These are phyloP conservation scores for Urocyon cinereoargenteus DNA, from an alignment of 2,797 vertebrate species.

Conservation along the genomic window DNA sequence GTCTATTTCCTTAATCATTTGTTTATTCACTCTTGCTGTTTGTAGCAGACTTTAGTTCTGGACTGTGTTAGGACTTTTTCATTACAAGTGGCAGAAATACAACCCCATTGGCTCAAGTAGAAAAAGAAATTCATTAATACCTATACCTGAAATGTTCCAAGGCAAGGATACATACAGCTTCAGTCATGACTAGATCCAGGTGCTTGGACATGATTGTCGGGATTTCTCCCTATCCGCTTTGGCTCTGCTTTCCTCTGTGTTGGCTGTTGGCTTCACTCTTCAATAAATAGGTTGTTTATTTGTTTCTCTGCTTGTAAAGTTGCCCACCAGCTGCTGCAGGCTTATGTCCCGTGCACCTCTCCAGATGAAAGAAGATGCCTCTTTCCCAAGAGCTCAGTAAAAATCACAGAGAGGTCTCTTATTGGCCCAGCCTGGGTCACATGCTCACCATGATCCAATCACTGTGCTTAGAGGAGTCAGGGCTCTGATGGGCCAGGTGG, in stretches of 20 bases:
- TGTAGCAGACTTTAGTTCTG: background rate
- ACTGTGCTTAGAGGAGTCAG: background rate
- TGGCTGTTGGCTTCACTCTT: background rate
- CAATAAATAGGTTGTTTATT: background rate
- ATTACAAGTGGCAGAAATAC: background rate
- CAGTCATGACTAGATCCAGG: background rate
- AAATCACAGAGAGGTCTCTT: conserved; percentile 25
- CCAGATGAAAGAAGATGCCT: background rate
- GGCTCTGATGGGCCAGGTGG: background rate
- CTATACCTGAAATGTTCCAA: background rate
- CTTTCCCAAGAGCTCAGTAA: background rate
- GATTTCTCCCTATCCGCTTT: background rate
- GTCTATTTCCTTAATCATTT: background rate
- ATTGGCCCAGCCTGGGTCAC: background rate
- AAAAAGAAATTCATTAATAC: background rate
- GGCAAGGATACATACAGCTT: background rate
- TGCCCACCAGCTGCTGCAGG: background rate
- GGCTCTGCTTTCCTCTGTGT: background rate
- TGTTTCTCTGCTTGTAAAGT: background rate
- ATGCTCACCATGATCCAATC: conserved; percentile 11
- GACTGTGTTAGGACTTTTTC: background rate
- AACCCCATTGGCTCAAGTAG: background rate
- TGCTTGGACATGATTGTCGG: background rate
- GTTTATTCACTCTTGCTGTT: background rate
- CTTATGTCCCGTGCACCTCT: background rate